These are phyloP conservation scores for Meghimatium bilineatum DNA, from an alignment of 2,888 invertebrate species.

Conservation along the genomic window DNA sequence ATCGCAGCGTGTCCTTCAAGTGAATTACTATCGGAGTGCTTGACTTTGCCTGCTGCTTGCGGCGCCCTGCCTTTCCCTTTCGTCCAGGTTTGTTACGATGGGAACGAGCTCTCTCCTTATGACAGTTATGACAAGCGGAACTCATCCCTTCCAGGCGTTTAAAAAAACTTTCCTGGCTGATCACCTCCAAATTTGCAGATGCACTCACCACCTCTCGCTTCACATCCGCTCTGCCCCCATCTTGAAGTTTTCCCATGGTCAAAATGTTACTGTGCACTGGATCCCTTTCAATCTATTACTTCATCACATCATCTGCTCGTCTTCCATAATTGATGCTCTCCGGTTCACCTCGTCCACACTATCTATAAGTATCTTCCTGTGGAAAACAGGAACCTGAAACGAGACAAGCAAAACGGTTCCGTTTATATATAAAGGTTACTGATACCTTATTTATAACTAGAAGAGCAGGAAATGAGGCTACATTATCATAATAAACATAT, in stretches of 20 bases:
- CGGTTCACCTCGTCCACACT: not conserved
- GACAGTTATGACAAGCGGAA: slow-evolving; percentile 71
- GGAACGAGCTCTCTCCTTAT: slow-evolving; percentile 57
- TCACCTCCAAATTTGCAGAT: slow-evolving; percentile 64
- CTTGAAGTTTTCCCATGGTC: slow-evolving; percentile 47
- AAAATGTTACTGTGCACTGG: not conserved
- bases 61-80: slow-evolving; percentile 53
- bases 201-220: slow-evolving; percentile 67
- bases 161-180: slow-evolving; percentile 66
- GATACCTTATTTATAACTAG: no score
- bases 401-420: not conserved
- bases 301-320: not conserved
- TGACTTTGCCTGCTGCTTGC: slow-evolving; percentile 60
- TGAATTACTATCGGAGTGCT: slow-evolving; percentile 72
- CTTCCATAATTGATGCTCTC: not conserved
- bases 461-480: no score
- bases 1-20: slow-evolving; percentile 68
- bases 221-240: slow-evolving; percentile 47
- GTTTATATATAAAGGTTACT: no score
- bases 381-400: not conserved
- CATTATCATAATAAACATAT: no score
- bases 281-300: not conserved
- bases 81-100: slow-evolving; percentile 51
- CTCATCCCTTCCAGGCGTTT: slow-evolving; percentile 63
- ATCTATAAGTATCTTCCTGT: not conserved